Evolutionary conservation across 2,113 vertebrate species (phyloP), one percentile per base, ranked within the genome.

Genomic region (Balaeniceps rex): DNA sequence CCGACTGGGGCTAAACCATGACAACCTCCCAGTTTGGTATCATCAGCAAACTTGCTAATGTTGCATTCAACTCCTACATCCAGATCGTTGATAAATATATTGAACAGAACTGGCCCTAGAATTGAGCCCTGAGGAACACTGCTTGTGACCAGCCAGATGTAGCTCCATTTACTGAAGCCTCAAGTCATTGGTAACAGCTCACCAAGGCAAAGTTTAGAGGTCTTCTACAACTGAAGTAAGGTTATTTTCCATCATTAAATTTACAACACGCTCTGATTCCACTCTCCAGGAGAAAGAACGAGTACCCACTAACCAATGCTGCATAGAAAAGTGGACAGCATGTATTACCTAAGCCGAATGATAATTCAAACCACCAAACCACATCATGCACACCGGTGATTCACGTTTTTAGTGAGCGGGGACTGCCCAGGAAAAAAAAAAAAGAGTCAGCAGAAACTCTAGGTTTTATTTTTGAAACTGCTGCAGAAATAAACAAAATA

Each of bases 291-390:
- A 76, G n/a, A 58, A 40, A 28, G 26, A 60, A 21, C 0, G 0
- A 87, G 14, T 31, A 70, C 5, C 36, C 31, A 33, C 28, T 33
- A 60, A 75, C 8, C 49, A 87, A 5, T 22, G 28, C 31, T 46
- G 52, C 52, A 61, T 0, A 84, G 72, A 75, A 75, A 61, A 75
- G 33, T 8, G 10, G 64, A 57, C 23, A 54, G 49, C 4, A 22
- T 47, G 7, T 28, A 55, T 46, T 71, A 64, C 40, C 31, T 36
- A 85, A 78, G 46, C 11, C 4, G 0, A 82, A 42, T 24, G 42
- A 47, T 40, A 82, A 86, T 17, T 76, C 70, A 90, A 92, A 92
- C 87, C 74, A 91, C 55, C 61, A 80, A 88, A 88, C 66, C 81
- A 83, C 85, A 80, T 36, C 70, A 75, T 49, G 77, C 83, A 71